These are phyloP conservation scores for Hesperophylax magnus DNA, from an alignment of 1,140 invertebrate genomes.

Conservation along the genomic window DNA sequence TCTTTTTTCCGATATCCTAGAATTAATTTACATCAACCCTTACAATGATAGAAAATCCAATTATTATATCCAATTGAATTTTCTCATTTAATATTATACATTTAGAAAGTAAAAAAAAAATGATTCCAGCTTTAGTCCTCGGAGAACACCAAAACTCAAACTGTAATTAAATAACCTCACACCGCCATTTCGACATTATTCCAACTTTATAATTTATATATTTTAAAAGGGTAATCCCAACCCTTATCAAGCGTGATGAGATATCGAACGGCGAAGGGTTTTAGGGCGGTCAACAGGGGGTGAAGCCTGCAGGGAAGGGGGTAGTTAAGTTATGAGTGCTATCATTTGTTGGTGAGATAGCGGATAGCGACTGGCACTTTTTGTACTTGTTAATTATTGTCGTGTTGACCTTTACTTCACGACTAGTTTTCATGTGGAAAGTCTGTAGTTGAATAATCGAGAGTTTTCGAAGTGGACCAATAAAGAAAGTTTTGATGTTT, in stretches of 20 bases:
- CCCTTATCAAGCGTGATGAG: constrained; percentile 35
- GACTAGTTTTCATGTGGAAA: too few relatives aligned
- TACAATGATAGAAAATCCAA: too few relatives aligned
- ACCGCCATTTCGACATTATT: constrained; percentile 15
- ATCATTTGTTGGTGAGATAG: not conserved
- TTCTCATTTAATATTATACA: not conserved
- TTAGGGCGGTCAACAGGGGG: too few relatives aligned
- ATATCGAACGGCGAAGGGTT: constrained; percentile 1
- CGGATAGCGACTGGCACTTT: not conserved
- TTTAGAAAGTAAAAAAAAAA: not conserved
- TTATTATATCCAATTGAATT: too few relatives aligned
- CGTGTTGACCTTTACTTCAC: too few relatives aligned
- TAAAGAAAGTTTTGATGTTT: too few relatives aligned
- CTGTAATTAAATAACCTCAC: constrained; percentile 28
- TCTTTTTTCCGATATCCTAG: too few relatives aligned
- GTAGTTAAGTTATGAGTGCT: too few relatives aligned
- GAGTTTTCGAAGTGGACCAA: too few relatives aligned
- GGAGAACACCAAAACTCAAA: not conserved
- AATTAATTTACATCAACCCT: too few relatives aligned
- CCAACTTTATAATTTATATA: constrained; percentile 36
- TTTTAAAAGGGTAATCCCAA: constrained; percentile 27
- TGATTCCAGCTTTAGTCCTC: not conserved
- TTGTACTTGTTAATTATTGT: too few relatives aligned
- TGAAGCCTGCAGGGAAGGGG: not conserved
- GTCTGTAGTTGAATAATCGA: too few relatives aligned